Evolutionary conservation across 1,140 invertebrate genomes (phyloP), one percentile per base, ranked within the genome.

Genomic region (Oedothorax gibbosus): DNA sequence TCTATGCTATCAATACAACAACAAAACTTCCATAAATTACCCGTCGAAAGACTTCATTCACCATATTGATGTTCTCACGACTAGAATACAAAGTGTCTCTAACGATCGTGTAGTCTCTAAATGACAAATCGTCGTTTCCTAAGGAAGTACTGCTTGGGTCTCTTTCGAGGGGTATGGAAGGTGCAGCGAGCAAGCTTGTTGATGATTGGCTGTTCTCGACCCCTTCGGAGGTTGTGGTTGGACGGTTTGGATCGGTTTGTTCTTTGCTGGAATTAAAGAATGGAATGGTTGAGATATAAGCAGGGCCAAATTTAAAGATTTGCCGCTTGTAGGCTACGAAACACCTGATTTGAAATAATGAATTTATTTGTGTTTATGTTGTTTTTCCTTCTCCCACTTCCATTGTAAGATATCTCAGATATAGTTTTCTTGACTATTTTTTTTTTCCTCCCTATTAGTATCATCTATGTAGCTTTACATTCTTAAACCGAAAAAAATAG

Each of bases 41-140:
- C 83, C 99, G 97, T 73, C 97, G 93, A 88, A 98, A 96, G 51
- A 98, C 92, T 91, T 99, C 97, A 88, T 98, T 95, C 54, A 98
- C 93, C 90, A 99, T 96, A 91, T 99, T 97, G 6, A 99, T 94
- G 89, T 99, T 98, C 86, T 97, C 96, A 68, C 97, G 92, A 72
- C 93, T 94, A 51, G 95, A 94, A 89, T 96, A 98, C 8, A 99
- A 92, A 8, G 98, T 96, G 87, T 96, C 94, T 51, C 95, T 92
- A 0, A 97, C 96, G 73, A 98, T 90, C 3, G 85, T 79, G 62
- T 85, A 77, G 60, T 84, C 81, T 49, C 72, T 15, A 35, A 75
- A 68, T 12, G 81, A 66, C 2, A 84, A 50, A 50, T 84, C 81
- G 56, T 84, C 81, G 57, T 84, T 84, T 57, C 81, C 81, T 14